Evolutionary conservation across 2,888 invertebrate genomes (phyloP).

Genomic region (Lasius platythorax): DNA sequence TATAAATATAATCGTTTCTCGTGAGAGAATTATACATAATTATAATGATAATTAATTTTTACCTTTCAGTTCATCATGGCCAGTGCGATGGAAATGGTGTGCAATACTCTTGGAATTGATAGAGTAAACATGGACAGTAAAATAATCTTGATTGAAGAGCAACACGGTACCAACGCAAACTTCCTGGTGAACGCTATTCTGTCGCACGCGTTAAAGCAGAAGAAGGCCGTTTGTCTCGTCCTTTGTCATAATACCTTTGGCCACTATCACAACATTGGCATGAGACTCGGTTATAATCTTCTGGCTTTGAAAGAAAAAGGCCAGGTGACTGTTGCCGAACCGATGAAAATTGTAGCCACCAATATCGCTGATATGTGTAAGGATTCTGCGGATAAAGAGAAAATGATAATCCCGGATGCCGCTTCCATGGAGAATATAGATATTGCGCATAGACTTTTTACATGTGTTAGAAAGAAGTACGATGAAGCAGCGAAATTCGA

Average conservation of each 20-base stretch:
- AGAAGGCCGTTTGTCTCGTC: constrained; percentile 88
- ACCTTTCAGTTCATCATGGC: constrained; percentile 85
- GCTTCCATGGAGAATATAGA: constrained; percentile 72
- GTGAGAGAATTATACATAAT: not conserved
- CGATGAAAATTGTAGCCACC: constrained; percentile 84
- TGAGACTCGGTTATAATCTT: constrained; percentile 91
- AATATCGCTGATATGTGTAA: constrained; percentile 22
- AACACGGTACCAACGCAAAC: constrained; percentile 90
- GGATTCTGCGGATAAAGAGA: not conserved
- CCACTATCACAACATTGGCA: constrained; percentile 92
- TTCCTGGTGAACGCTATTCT: constrained; percentile 91
- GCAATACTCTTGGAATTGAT: constrained; percentile 90
- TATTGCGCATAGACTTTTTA: constrained; percentile 85
- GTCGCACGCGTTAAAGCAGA: constrained; percentile 88
- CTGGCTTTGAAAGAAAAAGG: constrained; percentile 86
- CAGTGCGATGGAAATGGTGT: constrained; percentile 87
- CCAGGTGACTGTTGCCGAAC: constrained; percentile 87
- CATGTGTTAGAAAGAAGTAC: constrained; percentile 85
- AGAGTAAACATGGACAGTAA: constrained; percentile 87
- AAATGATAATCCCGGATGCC: constrained; percentile 17
- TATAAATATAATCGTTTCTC: not conserved
- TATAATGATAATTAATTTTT: not conserved
- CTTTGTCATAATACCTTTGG: constrained; percentile 90
- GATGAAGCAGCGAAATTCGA: constrained; percentile 83
- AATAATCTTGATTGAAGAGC: constrained; percentile 90